A percentile compares a stretch with the other conserved stretches of the same genome.
Conservation (phyloP, 2,888 invertebrate genomes). For the Parnassius orleans region DNA sequence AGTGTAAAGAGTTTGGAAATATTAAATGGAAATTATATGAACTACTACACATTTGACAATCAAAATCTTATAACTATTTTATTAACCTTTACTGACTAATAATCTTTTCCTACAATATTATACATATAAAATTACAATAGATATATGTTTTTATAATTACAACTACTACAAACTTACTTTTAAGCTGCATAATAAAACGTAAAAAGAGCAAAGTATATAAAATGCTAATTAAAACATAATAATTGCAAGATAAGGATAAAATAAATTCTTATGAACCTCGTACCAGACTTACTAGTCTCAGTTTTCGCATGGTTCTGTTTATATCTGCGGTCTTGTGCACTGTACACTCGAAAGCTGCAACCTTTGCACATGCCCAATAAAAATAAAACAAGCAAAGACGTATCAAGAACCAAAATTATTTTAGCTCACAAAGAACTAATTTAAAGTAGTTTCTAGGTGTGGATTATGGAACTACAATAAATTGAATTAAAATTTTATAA, state of each 20-base stretch:
- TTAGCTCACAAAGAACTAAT: background rate
- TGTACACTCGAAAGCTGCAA: conserved; percentile 36
- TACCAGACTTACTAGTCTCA: conserved; percentile 28
- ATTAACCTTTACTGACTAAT: no score
- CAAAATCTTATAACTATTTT: no score
- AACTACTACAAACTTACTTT: conserved; percentile 1
- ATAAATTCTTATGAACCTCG: background rate
- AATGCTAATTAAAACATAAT: background rate
- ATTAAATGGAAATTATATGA: background rate
- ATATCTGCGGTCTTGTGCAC: conserved; percentile 6
- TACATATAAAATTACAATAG: background rate
- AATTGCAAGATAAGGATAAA: background rate
- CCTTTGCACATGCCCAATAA: conserved; percentile 37
- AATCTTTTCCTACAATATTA: background rate
- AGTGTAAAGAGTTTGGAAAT: background rate
- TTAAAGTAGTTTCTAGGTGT: no score
- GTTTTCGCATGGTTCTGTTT: conserved; percentile 18
- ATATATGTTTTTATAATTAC: background rate
- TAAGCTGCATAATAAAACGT: background rate
- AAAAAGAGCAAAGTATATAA: background rate
- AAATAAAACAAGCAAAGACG: conserved; percentile 6
- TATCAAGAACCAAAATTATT: background rate
- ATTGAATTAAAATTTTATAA: no score
- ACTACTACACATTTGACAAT: no score
- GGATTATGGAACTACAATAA: no score